Conservation (phyloP, 2,888 invertebrate species). For the Papilio demoleus region DNA sequence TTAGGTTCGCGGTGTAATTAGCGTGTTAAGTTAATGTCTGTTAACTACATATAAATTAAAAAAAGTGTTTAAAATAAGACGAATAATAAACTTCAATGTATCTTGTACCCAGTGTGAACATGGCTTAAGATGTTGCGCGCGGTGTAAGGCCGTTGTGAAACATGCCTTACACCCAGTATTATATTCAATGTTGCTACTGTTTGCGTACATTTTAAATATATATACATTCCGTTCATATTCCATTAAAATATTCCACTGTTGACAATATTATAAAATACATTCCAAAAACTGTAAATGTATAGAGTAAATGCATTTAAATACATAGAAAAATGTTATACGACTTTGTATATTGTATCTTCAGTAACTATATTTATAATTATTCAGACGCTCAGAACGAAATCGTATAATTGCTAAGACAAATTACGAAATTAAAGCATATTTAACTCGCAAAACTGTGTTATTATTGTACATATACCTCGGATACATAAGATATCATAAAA, state of each 20-base stretch:
- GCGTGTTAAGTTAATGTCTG: slow-evolving; percentile 73
- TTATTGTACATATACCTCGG: slow-evolving; percentile 42
- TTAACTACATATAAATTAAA: slow-evolving; percentile 69
- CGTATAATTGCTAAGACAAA: slow-evolving; percentile 82
- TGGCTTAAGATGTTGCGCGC: slow-evolving; percentile 29
- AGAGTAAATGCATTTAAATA: slow-evolving; percentile 76
- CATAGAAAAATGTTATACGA: slow-evolving; percentile 69
- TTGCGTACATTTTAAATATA: slow-evolving; percentile 49
- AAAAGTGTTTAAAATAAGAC: slow-evolving; percentile 67
- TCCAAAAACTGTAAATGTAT: slow-evolving; percentile 68
- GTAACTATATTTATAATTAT: slow-evolving; percentile 77
- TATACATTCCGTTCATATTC: slow-evolving; percentile 61
- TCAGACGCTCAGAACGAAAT: slow-evolving; percentile 81
- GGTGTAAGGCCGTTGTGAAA: slow-evolving; percentile 19
- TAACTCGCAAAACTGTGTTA: slow-evolving; percentile 70
- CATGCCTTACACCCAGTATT: slow-evolving; percentile 20
- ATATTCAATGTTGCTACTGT: slow-evolving; percentile 46
- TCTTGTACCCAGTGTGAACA: slow-evolving; percentile 53
- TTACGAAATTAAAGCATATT: slow-evolving; percentile 83
- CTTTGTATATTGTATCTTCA: slow-evolving; percentile 70
- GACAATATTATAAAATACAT: slow-evolving; percentile 67
- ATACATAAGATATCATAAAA: neutral
- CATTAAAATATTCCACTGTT: slow-evolving; percentile 55
- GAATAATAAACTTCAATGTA: slow-evolving; percentile 58
- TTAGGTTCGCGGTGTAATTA: slow-evolving; percentile 74